Evolutionary conservation across 2,113 vertebrate species (phyloP).

Genomic region (Callionymus lyra): DNA sequence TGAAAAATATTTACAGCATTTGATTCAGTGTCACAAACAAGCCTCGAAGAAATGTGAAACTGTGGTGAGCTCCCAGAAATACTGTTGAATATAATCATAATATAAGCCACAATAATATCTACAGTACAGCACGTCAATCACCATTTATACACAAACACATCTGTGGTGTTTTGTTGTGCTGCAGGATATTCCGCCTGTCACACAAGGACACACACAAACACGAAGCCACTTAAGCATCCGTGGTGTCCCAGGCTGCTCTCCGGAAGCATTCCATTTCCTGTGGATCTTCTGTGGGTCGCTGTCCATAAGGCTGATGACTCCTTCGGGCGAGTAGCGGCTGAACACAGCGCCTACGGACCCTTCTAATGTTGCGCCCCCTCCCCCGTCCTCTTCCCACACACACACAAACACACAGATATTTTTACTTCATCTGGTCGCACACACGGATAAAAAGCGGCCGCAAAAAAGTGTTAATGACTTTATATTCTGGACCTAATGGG

Average conservation of each 20-base stretch:
- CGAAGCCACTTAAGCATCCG: constrained; percentile 30
- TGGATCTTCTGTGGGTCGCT: constrained; percentile 41
- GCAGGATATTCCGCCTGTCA: constrained; percentile 10
- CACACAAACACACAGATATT: constrained; percentile 5
- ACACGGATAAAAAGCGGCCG: too few species aligned
- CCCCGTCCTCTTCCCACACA: constrained; percentile 9
- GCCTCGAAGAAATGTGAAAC: too few species aligned
- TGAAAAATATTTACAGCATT: too few species aligned
- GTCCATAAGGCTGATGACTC: constrained; percentile 54
- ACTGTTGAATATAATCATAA: too few species aligned
- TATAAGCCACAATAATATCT: too few species aligned
- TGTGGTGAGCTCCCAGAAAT: too few species aligned
- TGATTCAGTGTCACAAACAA: too few species aligned
- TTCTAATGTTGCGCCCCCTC: constrained; percentile 14
- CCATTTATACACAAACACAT: too few species aligned
- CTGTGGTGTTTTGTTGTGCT: too few species aligned
- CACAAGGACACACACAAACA: constrained; percentile 20
- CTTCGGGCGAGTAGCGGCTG: constrained; percentile 37
- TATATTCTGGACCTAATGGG: too few species aligned
- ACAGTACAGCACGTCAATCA: too few species aligned
- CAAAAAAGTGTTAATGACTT: constrained; percentile 2
- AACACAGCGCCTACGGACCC: constrained; percentile 23
- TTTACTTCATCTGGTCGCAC: constrained; percentile 5
- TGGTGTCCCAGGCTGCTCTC: constrained; percentile 39
- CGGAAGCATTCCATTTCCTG: constrained; percentile 50